Percentiles rank a stretch among this genome's conserved stretches.
phyloP scores from a whole-genome alignment of 2,113 vertebrate genomes.

The Channa argus region DNA sequence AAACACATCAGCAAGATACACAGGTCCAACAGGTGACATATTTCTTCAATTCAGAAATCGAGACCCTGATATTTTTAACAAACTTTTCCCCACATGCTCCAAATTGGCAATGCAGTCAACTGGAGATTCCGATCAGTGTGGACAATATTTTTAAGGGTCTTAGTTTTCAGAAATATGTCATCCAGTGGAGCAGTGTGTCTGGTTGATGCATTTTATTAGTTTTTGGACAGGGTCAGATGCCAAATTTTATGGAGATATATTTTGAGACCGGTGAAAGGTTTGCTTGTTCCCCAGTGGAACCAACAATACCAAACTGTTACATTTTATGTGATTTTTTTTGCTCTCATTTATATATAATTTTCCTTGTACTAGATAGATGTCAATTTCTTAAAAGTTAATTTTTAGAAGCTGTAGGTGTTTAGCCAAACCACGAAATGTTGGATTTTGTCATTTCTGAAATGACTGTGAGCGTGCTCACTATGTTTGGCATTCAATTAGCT shows the following conservation, averaged over 20 bases:
- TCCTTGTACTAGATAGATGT: not conserved
- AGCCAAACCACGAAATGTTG: constrained; percentile 10
- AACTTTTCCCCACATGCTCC: too few relatives aligned
- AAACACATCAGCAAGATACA: too few relatives aligned
- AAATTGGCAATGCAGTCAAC: too few relatives aligned
- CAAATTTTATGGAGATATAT: not conserved
- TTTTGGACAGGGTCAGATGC: too few relatives aligned
- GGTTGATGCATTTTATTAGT: too few relatives aligned
- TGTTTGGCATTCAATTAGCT: constrained; percentile 24
- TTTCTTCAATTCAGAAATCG: too few relatives aligned
- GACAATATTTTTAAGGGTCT: too few relatives aligned
- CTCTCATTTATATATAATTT: constrained; percentile 15
- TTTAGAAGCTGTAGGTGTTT: not conserved
- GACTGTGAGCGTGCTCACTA: constrained; percentile 32
- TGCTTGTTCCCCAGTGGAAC: not conserved
- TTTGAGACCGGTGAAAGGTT: not conserved
- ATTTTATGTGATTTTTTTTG: not conserved
- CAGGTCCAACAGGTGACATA: too few relatives aligned
- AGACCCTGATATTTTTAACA: too few relatives aligned
- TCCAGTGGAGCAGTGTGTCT: too few relatives aligned
- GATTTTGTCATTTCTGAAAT: constrained; percentile 13
- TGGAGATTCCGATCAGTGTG: too few relatives aligned
- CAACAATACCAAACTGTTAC: constrained; percentile 22
- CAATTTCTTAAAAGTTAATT: not conserved
- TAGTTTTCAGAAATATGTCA: too few relatives aligned